phyloP scores from a whole-genome alignment of 2,888 invertebrate genomes.

The Endotricha flammealis region DNA sequence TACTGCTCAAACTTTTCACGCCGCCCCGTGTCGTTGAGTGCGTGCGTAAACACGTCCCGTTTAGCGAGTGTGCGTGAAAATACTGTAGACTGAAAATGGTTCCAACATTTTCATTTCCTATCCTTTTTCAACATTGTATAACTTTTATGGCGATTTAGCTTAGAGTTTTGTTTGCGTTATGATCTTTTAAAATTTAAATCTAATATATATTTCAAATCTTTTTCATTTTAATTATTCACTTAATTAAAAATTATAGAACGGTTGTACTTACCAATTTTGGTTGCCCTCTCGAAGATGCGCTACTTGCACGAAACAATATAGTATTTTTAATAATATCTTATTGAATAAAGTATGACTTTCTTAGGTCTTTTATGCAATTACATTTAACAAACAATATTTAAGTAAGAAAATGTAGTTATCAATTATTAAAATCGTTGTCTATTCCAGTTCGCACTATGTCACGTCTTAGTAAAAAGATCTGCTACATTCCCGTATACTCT shows the following conservation, averaged over 20 bases:
- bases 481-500: slow-evolving; percentile 44
- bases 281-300: too few relatives aligned
- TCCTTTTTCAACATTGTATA: slow-evolving; percentile 71
- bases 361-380: too few relatives aligned
- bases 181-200: too few relatives aligned
- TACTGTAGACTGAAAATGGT: slow-evolving; percentile 70
- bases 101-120: slow-evolving; percentile 70
- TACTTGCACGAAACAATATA: too few relatives aligned
- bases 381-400: too few relatives aligned
- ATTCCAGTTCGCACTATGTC: background rate
- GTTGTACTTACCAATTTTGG: too few relatives aligned
- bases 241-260: too few relatives aligned
- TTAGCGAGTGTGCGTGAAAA: slow-evolving; percentile 40
- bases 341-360: too few relatives aligned
- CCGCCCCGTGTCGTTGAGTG: slow-evolving; percentile 40
- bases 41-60: slow-evolving; percentile 33
- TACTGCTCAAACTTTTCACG: slow-evolving; percentile 76
- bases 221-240: too few relatives aligned
- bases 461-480: slow-evolving; percentile 26
- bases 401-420: background rate
- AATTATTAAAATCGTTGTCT: background rate
- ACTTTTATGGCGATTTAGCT: slow-evolving; percentile 47
- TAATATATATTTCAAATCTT: too few relatives aligned
- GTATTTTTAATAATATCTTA: too few relatives aligned
- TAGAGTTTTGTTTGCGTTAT: slow-evolving; percentile 19